Evolutionary conservation across 1,140 invertebrate species (phyloP).

Genomic region (Habropoda laboriosa): DNA sequence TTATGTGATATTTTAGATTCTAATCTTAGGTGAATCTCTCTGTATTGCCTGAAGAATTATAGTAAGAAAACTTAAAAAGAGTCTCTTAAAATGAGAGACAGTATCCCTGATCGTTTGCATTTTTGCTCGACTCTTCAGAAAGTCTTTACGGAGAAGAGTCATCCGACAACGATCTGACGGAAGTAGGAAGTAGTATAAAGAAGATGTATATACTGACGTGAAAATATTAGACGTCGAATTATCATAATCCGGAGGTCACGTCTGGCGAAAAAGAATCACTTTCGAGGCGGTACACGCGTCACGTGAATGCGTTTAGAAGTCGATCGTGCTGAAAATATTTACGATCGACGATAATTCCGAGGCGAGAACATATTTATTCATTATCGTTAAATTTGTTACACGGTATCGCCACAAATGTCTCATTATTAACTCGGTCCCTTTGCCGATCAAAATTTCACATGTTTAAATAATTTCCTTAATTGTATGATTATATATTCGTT

Average conservation of each 20-base stretch:
- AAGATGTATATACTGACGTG: not conserved
- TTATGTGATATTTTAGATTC: no score
- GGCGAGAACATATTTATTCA: not conserved
- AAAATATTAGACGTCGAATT: constrained; percentile 51
- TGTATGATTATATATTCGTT: not conserved
- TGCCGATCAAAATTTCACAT: not conserved
- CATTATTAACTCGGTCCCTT: no score
- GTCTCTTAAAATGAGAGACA: not conserved
- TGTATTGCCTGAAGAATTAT: no score
- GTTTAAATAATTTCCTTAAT: not conserved
- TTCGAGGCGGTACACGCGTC: not conserved
- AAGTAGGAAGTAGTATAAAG: constrained; percentile 54
- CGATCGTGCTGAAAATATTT: constrained; percentile 26
- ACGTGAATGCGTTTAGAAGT: constrained; percentile 9
- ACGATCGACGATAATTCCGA: not conserved
- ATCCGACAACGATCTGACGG: constrained; percentile 41
- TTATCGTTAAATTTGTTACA: not conserved
- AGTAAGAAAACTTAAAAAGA: no score
- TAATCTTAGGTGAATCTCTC: no score
- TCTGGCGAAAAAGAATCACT: not conserved
- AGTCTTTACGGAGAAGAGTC: constrained; percentile 29
- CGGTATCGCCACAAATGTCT: no score
- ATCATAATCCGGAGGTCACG: constrained; percentile 59
- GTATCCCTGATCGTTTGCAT: not conserved
- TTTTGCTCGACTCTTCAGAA: constrained; percentile 13